Evolutionary conservation across 2,797 vertebrate species (phyloP).

Genomic region (Brachyrhaphis roseni): DNA sequence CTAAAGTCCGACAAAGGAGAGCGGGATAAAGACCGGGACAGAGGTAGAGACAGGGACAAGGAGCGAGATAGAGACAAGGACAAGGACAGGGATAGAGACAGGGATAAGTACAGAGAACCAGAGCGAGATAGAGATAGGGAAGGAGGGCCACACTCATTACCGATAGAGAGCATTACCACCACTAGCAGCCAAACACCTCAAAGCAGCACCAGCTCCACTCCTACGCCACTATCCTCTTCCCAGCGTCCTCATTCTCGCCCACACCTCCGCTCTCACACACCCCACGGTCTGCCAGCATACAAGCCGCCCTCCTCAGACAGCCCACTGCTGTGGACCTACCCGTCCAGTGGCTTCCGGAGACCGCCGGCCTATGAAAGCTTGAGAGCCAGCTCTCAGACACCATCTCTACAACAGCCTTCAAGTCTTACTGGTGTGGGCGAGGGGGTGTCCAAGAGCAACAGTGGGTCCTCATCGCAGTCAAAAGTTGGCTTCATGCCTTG

Average conservation of each 20-base stretch:
- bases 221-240: constrained; percentile 76
- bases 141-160: constrained; percentile 71
- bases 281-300: constrained; percentile 83
- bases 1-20: constrained; percentile 83
- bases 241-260: constrained; percentile 78
- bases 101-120: constrained; percentile 2
- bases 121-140: constrained; percentile 47
- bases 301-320: constrained; percentile 84
- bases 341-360: constrained; percentile 85
- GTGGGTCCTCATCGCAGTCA: constrained; percentile 70
- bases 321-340: constrained; percentile 91
- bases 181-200: constrained; percentile 63
- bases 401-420: constrained; percentile 74
- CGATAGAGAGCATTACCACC: constrained; percentile 56
- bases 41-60: constrained; percentile 66
- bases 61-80: constrained; percentile 61
- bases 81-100: constrained; percentile 36
- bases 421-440: constrained; percentile 68
- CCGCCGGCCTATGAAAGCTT: constrained; percentile 92
- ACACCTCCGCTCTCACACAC: constrained; percentile 81
- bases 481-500: constrained; percentile 83
- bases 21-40: constrained; percentile 80
- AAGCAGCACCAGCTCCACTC: constrained; percentile 79
- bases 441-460: constrained; percentile 72
- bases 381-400: constrained; percentile 74